Evolutionary conservation across 2,888 invertebrate genomes (phyloP).

Genomic region (Hyppa rectilinea): DNA sequence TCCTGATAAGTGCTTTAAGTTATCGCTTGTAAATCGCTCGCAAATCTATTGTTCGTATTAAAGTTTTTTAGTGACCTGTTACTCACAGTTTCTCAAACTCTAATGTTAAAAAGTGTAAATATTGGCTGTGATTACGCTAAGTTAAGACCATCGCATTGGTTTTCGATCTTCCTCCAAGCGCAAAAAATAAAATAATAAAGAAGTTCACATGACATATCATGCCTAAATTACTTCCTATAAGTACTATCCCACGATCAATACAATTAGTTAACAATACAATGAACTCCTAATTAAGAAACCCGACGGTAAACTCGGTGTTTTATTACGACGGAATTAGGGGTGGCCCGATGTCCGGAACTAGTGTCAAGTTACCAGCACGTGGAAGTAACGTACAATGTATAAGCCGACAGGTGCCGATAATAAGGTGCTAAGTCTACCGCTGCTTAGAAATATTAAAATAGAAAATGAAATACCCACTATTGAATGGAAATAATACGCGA

Average conservation of each 20-base stretch:
- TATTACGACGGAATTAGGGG: slow-evolving; percentile 68
- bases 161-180: background rate
- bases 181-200: background rate
- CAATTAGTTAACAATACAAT: slow-evolving; percentile 30
- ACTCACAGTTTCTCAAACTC: too few species aligned
- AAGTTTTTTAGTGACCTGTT: background rate
- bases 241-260: slow-evolving; percentile 39
- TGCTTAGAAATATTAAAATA: slow-evolving; percentile 22
- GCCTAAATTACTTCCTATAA: background rate
- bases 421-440: slow-evolving; percentile 55
- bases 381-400: slow-evolving; percentile 33
- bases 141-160: background rate
- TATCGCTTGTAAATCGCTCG: slow-evolving; percentile 6
- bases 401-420: slow-evolving; percentile 51
- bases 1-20: slow-evolving; percentile 11
- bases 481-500: background rate
- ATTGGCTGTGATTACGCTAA: too few species aligned
- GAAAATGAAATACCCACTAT: too few species aligned
- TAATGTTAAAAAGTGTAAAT: too few species aligned
- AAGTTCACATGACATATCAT: background rate
- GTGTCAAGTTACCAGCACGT: slow-evolving; percentile 54
- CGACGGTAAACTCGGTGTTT: slow-evolving; percentile 57
- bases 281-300: slow-evolving; percentile 62
- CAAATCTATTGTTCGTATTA: background rate
- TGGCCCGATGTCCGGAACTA: slow-evolving; percentile 54